These are phyloP conservation scores for Botia almorhae DNA, from an alignment of 2,797 vertebrate species.

Conservation along the genomic window DNA sequence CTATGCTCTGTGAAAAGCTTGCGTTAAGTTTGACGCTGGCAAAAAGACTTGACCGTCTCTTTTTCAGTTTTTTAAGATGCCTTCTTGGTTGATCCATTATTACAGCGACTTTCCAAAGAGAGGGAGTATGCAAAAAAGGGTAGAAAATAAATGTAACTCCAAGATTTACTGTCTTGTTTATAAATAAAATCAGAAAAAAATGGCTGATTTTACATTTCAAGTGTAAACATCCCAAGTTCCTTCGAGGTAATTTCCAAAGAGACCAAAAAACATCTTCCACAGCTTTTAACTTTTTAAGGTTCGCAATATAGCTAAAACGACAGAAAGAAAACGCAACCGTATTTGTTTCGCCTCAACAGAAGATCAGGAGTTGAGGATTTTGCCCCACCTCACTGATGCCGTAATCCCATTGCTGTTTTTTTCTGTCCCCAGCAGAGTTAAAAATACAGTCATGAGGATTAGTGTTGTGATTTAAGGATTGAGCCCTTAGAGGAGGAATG, in stretches of 20 bases:
- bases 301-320: constrained; percentile 32
- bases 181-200: neutral
- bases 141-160: neutral
- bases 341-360: constrained; percentile 62
- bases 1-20: constrained; percentile 70
- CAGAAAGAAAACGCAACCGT: constrained; percentile 52
- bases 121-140: neutral
- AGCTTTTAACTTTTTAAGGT: constrained; percentile 12
- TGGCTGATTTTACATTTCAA: constrained; percentile 3
- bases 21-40: constrained; percentile 80
- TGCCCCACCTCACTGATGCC: constrained; percentile 72
- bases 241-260: neutral
- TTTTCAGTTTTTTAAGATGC: constrained; percentile 73
- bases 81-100: constrained; percentile 69
- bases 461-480: constrained; percentile 80
- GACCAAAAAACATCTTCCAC: constrained; percentile 16
- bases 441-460: constrained; percentile 84
- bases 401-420: constrained; percentile 81
- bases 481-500: constrained; percentile 64
- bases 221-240: neutral
- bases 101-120: constrained; percentile 21
- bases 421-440: constrained; percentile 79
- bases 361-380: constrained; percentile 72
- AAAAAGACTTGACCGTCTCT: constrained; percentile 81
- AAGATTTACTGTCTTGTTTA: neutral